phyloP scores from a whole-genome alignment of 2,113 vertebrate species.

The Athene noctua region DNA sequence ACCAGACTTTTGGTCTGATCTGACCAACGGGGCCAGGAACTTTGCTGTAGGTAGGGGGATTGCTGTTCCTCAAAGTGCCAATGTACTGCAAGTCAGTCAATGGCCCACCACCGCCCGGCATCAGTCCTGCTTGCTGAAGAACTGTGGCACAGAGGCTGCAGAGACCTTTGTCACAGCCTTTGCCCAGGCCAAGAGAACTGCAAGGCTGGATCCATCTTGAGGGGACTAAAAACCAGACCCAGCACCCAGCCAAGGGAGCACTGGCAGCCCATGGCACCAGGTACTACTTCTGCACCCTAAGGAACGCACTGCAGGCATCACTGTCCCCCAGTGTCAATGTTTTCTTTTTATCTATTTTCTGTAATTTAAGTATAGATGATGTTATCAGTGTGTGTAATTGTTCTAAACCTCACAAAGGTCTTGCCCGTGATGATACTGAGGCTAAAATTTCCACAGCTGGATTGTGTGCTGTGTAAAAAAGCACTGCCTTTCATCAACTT shows the following conservation, averaged over 20 bases:
- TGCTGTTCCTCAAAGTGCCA: not conserved
- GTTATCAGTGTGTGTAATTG: not conserved
- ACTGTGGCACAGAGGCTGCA: not conserved
- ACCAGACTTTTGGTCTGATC: not conserved
- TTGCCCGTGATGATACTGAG: not conserved
- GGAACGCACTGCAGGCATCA: not conserved
- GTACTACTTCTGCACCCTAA: not conserved
- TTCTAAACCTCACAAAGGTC: not conserved
- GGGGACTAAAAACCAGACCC: not conserved
- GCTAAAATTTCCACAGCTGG: not conserved
- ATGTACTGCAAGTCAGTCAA: not conserved
- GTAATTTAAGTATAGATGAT: not conserved
- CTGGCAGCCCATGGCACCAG: not conserved
- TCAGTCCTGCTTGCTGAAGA: not conserved
- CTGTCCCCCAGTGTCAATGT: not conserved
- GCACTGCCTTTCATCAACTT: not conserved
- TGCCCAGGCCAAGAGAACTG: not conserved
- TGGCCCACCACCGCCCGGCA: not conserved
- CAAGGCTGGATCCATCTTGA: not conserved
- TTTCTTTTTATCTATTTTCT: not conserved
- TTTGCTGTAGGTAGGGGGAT: not conserved
- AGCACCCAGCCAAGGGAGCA: accelerated
- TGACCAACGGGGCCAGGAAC: not conserved
- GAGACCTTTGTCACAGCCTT: not conserved
- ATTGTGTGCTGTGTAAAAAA: not conserved